Evolutionary conservation across 2,888 invertebrate genomes (phyloP).

Genomic region (Chloromyia formosa): DNA sequence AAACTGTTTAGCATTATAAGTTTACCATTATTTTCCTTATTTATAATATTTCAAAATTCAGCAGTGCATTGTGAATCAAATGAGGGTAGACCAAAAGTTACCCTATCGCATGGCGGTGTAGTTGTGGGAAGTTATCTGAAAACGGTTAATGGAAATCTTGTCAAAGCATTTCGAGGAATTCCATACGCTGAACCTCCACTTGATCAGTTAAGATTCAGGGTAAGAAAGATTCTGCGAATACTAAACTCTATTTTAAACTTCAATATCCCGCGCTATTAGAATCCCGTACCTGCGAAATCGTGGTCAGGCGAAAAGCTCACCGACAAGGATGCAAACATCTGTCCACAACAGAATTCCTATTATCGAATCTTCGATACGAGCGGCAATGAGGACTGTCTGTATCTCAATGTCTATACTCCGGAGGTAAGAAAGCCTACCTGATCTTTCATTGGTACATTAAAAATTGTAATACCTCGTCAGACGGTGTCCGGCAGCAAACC

Average conservation of each 20-base stretch:
- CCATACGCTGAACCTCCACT: constrained; percentile 64
- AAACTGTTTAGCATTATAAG: too few species aligned
- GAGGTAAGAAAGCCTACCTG: too few species aligned
- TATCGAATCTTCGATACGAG: constrained; percentile 72
- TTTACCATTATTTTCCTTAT: too few species aligned
- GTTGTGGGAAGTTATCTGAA: constrained; percentile 25
- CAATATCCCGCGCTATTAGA: too few species aligned
- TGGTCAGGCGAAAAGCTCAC: constrained; percentile 75
- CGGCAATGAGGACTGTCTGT: constrained; percentile 85
- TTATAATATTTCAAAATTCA: too few species aligned
- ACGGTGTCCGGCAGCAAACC: too few species aligned
- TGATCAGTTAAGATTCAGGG: constrained; percentile 63
- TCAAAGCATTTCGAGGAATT: constrained; percentile 63
- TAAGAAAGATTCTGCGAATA: too few species aligned
- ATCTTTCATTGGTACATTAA: too few species aligned
- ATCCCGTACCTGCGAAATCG: constrained; percentile 69
- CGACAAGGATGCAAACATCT: constrained; percentile 72
- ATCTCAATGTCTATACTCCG: constrained; percentile 75
- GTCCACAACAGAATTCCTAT: constrained; percentile 67
- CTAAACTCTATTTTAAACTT: too few species aligned
- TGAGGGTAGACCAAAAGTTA: constrained; percentile 1
- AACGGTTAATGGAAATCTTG: background rate
- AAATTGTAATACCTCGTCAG: too few species aligned
- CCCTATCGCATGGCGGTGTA: constrained; percentile 17
- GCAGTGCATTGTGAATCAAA: too few species aligned